Conservation (phyloP, 2,888 invertebrate genomes). For the Pterostichus madidus region DNA sequence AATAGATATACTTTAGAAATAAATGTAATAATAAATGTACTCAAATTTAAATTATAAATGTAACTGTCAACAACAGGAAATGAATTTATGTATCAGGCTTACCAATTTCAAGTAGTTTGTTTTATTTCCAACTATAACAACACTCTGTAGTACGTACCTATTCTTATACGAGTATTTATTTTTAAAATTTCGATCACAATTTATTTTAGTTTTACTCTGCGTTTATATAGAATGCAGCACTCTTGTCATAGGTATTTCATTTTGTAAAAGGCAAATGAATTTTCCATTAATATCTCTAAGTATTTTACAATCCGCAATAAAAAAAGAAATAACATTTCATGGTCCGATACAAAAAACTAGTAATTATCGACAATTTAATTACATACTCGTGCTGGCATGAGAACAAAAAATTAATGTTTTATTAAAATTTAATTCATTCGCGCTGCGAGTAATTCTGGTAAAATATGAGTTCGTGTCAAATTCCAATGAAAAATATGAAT, state of each 20-base stretch:
- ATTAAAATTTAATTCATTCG: conserved; percentile 31
- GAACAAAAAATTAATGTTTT: conserved; percentile 31
- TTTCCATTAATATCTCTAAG: conserved; percentile 23
- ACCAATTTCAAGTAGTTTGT: too few relatives aligned
- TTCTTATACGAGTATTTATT: too few relatives aligned
- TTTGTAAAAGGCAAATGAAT: conserved; percentile 9
- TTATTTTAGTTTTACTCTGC: too few relatives aligned
- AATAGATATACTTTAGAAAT: too few relatives aligned
- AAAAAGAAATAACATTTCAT: conserved; percentile 16
- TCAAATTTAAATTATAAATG: too few relatives aligned
- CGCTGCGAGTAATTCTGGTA: conserved; percentile 1
- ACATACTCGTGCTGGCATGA: conserved; percentile 1
- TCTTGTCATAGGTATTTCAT: background rate
- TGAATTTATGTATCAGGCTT: too few relatives aligned
- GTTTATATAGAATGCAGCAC: too few relatives aligned
- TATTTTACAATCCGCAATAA: conserved; percentile 25
- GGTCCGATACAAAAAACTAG: conserved; percentile 18
- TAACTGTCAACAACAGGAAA: too few relatives aligned
- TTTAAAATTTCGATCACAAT: too few relatives aligned
- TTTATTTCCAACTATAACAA: too few relatives aligned
- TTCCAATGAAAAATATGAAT: conserved; percentile 9
- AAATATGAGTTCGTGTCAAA: conserved; percentile 1
- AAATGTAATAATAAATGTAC: too few relatives aligned
- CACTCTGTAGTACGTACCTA: too few relatives aligned
- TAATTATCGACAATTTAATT: conserved; percentile 38